phyloP scores from a whole-genome alignment of 2,797 vertebrate species.

The Salarias fasciatus region DNA sequence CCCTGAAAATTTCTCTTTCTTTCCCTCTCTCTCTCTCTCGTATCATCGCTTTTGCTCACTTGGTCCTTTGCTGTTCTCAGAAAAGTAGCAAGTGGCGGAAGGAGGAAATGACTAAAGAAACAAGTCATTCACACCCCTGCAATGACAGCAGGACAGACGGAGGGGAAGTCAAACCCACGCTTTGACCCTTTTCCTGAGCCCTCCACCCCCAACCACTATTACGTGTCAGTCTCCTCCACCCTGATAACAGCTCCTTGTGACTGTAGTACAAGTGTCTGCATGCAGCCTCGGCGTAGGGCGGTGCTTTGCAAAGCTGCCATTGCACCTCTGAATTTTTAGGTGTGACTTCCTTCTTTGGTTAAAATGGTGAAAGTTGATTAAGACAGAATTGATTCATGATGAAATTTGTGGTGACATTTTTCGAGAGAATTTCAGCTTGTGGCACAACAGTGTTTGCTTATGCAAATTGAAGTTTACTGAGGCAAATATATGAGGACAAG shows the following conservation, averaged over 20 bases:
- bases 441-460: slow-evolving; percentile 4
- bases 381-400: not conserved
- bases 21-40: too few species aligned
- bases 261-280: slow-evolving; percentile 1
- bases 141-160: slow-evolving; percentile 56
- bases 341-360: slow-evolving; percentile 51
- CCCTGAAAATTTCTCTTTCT: slow-evolving; percentile 34
- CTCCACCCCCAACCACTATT: slow-evolving; percentile 43
- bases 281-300: not conserved
- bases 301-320: not conserved
- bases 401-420: too few species aligned
- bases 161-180: slow-evolving; percentile 68
- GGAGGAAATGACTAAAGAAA: slow-evolving; percentile 80
- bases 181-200: slow-evolving; percentile 61
- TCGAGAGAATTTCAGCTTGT: slow-evolving; percentile 2
- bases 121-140: slow-evolving; percentile 71
- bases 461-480: slow-evolving; percentile 4
- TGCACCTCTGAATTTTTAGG: slow-evolving; percentile 20
- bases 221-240: slow-evolving; percentile 31
- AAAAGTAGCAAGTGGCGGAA: slow-evolving; percentile 52
- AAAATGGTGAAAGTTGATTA: slow-evolving; percentile 4
- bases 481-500: slow-evolving; percentile 34
- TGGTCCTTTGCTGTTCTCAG: slow-evolving; percentile 53
- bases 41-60: slow-evolving; percentile 37
- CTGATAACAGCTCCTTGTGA: slow-evolving; percentile 29